Evolutionary conservation across 2,797 vertebrate genomes (phyloP), one percentile per base, ranked within the genome.

Genomic region (Muscicapa comitata): DNA sequence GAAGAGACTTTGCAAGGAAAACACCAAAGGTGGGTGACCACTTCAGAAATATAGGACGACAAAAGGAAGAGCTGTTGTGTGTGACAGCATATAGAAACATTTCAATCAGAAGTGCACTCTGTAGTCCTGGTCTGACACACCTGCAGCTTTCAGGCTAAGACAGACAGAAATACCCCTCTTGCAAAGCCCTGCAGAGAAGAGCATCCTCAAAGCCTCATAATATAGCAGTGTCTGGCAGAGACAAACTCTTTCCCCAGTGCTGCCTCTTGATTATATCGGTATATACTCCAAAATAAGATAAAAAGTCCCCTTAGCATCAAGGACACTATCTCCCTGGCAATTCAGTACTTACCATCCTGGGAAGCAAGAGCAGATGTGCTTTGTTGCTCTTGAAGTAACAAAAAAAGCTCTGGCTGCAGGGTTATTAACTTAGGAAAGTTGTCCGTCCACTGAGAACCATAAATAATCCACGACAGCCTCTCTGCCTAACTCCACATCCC

Each of bases 361-460:
- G 76, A 91, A 94, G 73, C 15, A 57, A 91, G 54, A 88, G 75
- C 94, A 94, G 92, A 95, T 95, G 93, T 94, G 85, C 62, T 95
- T 86, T 93, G 75, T 24, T 92, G 79, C 70, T 93, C 76, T 73
- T 61, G 48, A 94, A 90, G 67, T 53, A 94, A 14, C 17, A 33
- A 72, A 76, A 92, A 86, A 80, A 63, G 29, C 68, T 65, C 74
- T 35, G 71, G 47, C 88, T 92, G 43, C 40, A 50, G 79, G 70
- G 37, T 86, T 94, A 94, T 93, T 95, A 68, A 72, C 72, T 89
- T 58, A 70, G 82, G 61, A 75, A 86, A 93, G 75, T 84, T 96
- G 91, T 95, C 96, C 37, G 53, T 88, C 72, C 85, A 78, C 79
- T 91, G 73, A 89, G 83, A 87, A 58, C 72, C 81, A 90, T 92